Base-by-base conservation (phyloP, 2,888 invertebrate species). In the Ceriagrion tenellum region DNA sequence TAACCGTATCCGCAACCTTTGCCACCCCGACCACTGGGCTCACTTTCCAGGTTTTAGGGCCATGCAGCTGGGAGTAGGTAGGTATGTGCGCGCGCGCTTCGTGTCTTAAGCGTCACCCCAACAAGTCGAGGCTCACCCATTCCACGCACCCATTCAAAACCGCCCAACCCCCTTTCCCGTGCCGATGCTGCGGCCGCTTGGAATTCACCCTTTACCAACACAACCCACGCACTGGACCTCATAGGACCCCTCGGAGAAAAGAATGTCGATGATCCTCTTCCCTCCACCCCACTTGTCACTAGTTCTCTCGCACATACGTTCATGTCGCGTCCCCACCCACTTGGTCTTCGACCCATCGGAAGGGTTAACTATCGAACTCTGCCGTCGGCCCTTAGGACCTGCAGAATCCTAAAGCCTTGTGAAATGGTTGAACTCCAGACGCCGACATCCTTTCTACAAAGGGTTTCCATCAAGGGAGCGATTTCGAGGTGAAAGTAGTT, bases 1-100 rank as follows among this genome's bases (percentile, higher is more conserved):
- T 81, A 35, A 35, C 81, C 81, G 81, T 81, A 81, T 81, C 81
- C 81, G 35, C 81, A 81, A 81, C 81, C 81, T 81, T 81, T 81
- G 81, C 81, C 35, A 81, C 35, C 35, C 20, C 13, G 35, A 35
- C 81, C 30, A 81, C 81, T 1, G 26, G 35, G 81, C 81, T 81
- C 81, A 35, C 81, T 81, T 81, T 81, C 81, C 81, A 16, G 81
- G 81, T 81, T 81, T 81, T 35, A 18, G 81, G 35, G 35, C 26
- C 69, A 18, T 69, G 69, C 69, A 69, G 69, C 8, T 23, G 69
- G 16, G 69, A 26, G 23, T 23, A 18, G 26, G 69, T 12, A 26
- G 26, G 69, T 12, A 26, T 69, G 30, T 81, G 81, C 35, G 35
- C 35, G 35, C 35, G 69, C 59, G 69, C 59, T 59, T 59, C 30